A percentile compares a stretch with the other conserved stretches of the same genome.
These are phyloP conservation scores for Mesopsocus fuscifrons DNA, from an alignment of 2,888 invertebrate species.

Conservation along the genomic window DNA sequence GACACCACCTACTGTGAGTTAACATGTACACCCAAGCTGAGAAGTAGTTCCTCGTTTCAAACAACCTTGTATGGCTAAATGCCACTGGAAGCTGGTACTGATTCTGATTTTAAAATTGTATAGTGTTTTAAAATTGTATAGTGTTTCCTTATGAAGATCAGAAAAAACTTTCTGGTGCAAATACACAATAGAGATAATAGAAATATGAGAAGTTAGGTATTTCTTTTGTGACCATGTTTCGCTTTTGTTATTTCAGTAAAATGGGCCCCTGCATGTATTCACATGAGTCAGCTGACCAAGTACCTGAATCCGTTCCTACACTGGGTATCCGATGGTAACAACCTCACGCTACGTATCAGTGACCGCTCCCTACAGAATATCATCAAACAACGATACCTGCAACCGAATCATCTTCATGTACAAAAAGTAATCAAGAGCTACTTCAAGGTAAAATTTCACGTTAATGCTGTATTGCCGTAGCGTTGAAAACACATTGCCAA, in stretches of 20 bases:
- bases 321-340: constrained; percentile 34
- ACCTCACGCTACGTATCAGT: constrained; percentile 44
- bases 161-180: too few relatives aligned
- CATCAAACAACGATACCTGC: constrained; percentile 40
- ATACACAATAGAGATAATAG: too few relatives aligned
- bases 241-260: constrained; percentile 28
- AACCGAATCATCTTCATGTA: constrained; percentile 29
- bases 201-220: too few relatives aligned
- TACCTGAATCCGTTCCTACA: constrained; percentile 45
- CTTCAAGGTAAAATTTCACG: constrained; percentile 34
- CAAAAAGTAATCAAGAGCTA: constrained; percentile 36
- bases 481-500: too few relatives aligned
- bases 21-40: too few relatives aligned
- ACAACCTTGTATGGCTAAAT: too few relatives aligned
- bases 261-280: constrained; percentile 48
- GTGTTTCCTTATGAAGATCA: too few relatives aligned
- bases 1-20: constrained; percentile 40
- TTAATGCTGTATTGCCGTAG: too few relatives aligned
- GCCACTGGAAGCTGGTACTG: too few relatives aligned
- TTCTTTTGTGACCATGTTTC: constrained; percentile 12
- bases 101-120: too few relatives aligned
- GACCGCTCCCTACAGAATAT: constrained; percentile 39
- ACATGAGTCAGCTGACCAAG: constrained; percentile 45
- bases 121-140: too few relatives aligned
- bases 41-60: too few relatives aligned